Evolutionary conservation across 2,113 vertebrate species (phyloP).

Genomic region (Formicarius rufipectus): DNA sequence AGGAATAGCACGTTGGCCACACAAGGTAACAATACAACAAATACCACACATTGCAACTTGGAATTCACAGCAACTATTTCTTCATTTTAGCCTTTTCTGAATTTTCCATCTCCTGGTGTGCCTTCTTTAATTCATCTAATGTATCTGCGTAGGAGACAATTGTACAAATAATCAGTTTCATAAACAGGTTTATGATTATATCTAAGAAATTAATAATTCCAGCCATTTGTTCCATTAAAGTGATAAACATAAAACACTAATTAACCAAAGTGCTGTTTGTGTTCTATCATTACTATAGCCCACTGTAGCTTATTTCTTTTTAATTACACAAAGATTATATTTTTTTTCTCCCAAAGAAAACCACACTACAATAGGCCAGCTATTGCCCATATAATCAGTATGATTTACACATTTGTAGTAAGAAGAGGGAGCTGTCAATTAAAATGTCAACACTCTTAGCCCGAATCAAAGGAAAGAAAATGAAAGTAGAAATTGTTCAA

Average conservation of each 20-base stretch:
- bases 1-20: neutral
- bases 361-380: neutral
- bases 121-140: slow-evolving; percentile 86
- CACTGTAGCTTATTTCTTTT: neutral
- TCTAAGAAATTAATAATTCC: neutral
- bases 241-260: neutral
- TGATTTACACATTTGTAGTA: neutral
- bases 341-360: neutral
- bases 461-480: neutral
- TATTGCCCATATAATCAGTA: neutral
- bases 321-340: neutral
- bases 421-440: neutral
- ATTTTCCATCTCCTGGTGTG: slow-evolving; percentile 84
- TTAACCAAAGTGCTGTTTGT: neutral
- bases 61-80: slow-evolving; percentile 46
- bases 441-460: neutral
- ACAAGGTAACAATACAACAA: slow-evolving; percentile 81
- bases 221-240: neutral
- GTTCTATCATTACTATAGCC: neutral
- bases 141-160: slow-evolving; percentile 72
- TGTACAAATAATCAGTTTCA: neutral
- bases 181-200: neutral
- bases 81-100: slow-evolving; percentile 66
- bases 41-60: slow-evolving; percentile 88
- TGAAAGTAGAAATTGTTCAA: neutral